Evolutionary conservation across 2,888 invertebrate species (phyloP), one percentile per base, ranked within the genome.

Genomic region (Timandra comae): DNA sequence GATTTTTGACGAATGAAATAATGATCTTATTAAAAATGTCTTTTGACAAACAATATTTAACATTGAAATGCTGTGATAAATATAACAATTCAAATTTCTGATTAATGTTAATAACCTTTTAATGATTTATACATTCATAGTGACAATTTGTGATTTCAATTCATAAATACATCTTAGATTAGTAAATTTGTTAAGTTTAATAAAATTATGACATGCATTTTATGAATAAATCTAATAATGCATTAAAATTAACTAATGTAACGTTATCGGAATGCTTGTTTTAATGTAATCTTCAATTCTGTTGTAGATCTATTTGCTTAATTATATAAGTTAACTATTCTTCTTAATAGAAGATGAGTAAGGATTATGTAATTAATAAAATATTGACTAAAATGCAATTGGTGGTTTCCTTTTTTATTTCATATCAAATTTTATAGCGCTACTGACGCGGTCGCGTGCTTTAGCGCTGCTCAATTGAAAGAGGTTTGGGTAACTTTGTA

Each of bases 31-130:
- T 59, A 49, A 46, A n/a, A 52, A 56, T 46, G 61, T 68, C 61
- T 61, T 50, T 63, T 66, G 72, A 78, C 74, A 64, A 57, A 64
- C 53, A 64, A 74, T 73, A 73, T 69, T 68, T 64, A 65, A 39
- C n/a, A n/a, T 68, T 70, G 59, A 67, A 81, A 75, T 79, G 79
- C 82, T 82, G 82, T 82, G 82, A 82, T 81, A 79, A 64, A 33
- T 52, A 49, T 65, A 56, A 56, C 59, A 56, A 63, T 69, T 59
- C 56, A 51, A 44, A 46, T 57, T 60, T 52, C 59, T 71, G 69
- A n/a, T n/a, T 64, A 59, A 59, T 61, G 29, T 35, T 27, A 32
- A 37, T 38, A 33, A 36, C 20, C n/a, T 35, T 35, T 34, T 37
- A 33, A 26, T 35, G 30, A 29, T 16, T 22, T 26, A 30, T 57